Evolutionary conservation across 2,797 vertebrate species (phyloP), one percentile per base, ranked within the genome.

Genomic region (Typhlichthys eigenmanni): DNA sequence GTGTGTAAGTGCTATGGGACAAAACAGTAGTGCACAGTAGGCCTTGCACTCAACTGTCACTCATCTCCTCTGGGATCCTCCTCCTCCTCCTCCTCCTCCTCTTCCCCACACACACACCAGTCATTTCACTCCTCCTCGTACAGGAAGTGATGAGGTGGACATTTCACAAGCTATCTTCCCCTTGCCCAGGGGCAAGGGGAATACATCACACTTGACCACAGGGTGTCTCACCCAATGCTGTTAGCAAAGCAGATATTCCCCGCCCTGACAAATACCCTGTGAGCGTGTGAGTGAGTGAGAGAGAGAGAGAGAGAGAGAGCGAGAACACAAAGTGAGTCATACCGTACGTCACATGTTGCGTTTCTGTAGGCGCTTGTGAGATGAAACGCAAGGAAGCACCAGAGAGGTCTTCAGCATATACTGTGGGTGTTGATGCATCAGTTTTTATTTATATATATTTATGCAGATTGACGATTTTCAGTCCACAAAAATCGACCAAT

Each of bases 101-200:
- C 13, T 16, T 32, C 24, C n/a, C 4, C 4, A 13, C 38, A n/a
- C 10, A 6, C 49, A 34, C 19, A 8, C 59, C 17, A 2, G 6
- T 38, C 50, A 52, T 51, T 49, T 63, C 54, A 8, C 47, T 68
- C 69, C 0, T 68, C 54, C 34, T 67, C 60, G 55, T 62, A n/a
- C 75, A 69, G 82, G 62, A 83, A 73, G 71, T 79, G 78, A 85
- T 76, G 55, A 76, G 62, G 54, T 61, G 61, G 57, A 70, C 64
- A 70, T 55, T 55, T 81, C 76, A 79, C 73, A 82, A 19, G 17
- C 17, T 19, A 19, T 81, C 78, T 10, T 52, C 64, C 66, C 58
- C 54, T 14, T 2, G 38, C 74, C 47, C 0, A 34, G 0, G 65
- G 52, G 17, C 69, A n/a, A n/a, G n/a, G n/a, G n/a, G n/a, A n/a